Conservation (phyloP, 2,888 invertebrate species). For the Leptothorax acervorum region DNA sequence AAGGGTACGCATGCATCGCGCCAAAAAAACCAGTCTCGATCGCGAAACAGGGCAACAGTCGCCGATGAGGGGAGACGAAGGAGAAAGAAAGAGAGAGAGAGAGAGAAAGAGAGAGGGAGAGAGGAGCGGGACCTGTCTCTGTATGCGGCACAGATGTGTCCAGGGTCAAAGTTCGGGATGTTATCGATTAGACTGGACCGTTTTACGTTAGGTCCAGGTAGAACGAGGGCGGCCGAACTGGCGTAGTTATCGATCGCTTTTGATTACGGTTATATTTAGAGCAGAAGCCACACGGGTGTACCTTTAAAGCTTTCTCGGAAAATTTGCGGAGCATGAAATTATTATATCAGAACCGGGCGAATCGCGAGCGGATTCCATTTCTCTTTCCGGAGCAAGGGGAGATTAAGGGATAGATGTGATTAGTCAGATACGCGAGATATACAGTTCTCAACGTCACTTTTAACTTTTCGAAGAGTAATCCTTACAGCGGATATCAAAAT, state of each 20-base stretch:
- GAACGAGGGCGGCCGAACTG: not conserved
- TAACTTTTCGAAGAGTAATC: not conserved
- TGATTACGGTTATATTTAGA: not conserved
- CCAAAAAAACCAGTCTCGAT: slow-evolving; percentile 22
- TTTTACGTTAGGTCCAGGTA: slow-evolving; percentile 47
- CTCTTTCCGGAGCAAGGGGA: too few relatives aligned
- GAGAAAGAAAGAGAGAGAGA: not conserved
- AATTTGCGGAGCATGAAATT: not conserved
- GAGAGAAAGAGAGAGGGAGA: not conserved
- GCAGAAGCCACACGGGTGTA: not conserved
- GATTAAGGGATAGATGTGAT: not conserved
- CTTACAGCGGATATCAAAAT: not conserved
- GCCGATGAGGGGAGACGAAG: not conserved
- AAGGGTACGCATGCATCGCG: slow-evolving; percentile 26
- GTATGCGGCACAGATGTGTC: slow-evolving; percentile 32
- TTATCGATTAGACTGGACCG: slow-evolving; percentile 42
- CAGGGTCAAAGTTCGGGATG: slow-evolving; percentile 47
- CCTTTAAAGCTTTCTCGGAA: not conserved
- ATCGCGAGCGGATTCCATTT: not conserved
- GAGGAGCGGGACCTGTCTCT: not conserved
- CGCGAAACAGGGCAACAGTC: not conserved
- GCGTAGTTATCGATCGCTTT: not conserved
- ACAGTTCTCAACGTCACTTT: not conserved
- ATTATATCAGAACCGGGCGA: not conserved
- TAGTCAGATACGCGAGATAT: not conserved